Percentiles rank a stretch among this genome's conserved stretches.
Conservation (phyloP, 2,113 vertebrate genomes). For the Erpornis zantholeuca region DNA sequence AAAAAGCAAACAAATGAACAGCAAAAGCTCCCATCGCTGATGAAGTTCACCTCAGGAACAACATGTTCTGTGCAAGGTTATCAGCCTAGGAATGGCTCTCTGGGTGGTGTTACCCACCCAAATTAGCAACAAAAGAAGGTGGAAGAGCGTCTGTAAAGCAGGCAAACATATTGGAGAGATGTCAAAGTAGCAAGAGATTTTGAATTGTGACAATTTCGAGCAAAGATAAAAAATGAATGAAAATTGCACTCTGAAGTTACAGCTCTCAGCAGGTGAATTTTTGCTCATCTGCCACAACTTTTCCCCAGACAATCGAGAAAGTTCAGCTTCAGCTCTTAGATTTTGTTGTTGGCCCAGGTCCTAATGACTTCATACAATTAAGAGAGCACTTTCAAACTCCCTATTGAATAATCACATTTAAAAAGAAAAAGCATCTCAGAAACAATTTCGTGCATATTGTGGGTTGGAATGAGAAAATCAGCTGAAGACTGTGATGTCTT, state of each 20-base stretch:
- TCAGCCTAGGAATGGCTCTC: not conserved
- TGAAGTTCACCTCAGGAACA: not conserved
- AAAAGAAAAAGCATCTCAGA: not conserved
- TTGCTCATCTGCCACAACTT: not conserved
- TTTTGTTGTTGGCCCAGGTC: not conserved
- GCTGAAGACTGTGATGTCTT: not conserved
- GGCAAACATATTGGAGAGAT: not conserved
- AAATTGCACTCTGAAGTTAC: not conserved
- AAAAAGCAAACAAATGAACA: not conserved
- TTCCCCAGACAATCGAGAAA: not conserved
- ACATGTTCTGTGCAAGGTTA: fast-evolving
- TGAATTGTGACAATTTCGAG: not conserved
- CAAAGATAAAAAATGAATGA: not conserved
- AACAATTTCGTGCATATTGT: not conserved
- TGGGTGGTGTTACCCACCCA: not conserved
- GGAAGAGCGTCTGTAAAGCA: not conserved
- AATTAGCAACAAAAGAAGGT: not conserved
- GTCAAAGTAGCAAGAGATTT: not conserved
- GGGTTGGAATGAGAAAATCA: not conserved
- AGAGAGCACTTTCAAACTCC: not conserved
- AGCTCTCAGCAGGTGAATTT: not conserved
- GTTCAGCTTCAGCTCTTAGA: not conserved
- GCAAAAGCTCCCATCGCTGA: not conserved
- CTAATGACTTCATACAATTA: not conserved
- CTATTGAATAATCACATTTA: not conserved